A percentile compares a stretch with the other conserved stretches of the same genome.
Conservation (phyloP, 2,797 vertebrate genomes). For the Phrynocephalus vlangalii region DNA sequence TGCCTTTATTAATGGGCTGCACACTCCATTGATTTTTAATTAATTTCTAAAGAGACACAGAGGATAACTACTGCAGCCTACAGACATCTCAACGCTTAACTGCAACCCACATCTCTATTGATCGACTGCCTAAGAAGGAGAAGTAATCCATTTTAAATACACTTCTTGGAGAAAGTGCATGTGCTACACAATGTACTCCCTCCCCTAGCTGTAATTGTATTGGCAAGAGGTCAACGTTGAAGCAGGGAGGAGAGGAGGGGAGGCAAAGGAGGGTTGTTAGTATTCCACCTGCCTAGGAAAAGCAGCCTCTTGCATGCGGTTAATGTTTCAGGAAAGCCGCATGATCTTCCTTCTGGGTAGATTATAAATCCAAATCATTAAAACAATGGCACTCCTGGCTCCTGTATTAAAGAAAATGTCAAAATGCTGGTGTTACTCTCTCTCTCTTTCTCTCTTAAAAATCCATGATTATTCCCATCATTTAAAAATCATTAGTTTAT, state of each 20-base stretch:
- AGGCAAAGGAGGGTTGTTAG: not conserved
- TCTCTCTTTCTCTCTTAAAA: not conserved
- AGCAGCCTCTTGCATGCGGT: constrained; percentile 10
- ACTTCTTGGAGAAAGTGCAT: constrained; percentile 75
- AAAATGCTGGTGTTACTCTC: constrained; percentile 3
- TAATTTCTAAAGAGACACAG: constrained; percentile 86
- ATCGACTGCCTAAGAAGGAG: constrained; percentile 82
- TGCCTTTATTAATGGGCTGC: constrained; percentile 90
- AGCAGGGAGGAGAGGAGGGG: constrained; percentile 2
- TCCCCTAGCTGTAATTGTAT: constrained; percentile 71
- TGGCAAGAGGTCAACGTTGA: constrained; percentile 73
- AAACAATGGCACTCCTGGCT: not conserved
- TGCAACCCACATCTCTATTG: constrained; percentile 91
- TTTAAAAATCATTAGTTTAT: too few species aligned
- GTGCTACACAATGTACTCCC: constrained; percentile 59
- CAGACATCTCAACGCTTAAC: constrained; percentile 83
- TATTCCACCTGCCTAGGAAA: constrained; percentile 33
- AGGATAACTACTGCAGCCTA: constrained; percentile 86
- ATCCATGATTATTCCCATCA: not conserved
- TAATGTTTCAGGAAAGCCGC: constrained; percentile 39
- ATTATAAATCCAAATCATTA: not conserved
- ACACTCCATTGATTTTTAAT: constrained; percentile 96
- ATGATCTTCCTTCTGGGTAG: constrained; percentile 8
- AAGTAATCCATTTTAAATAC: constrained; percentile 94
- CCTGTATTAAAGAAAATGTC: not conserved